phyloP scores from a whole-genome alignment of 2,797 vertebrate genomes.

The Streptopelia turtur region DNA sequence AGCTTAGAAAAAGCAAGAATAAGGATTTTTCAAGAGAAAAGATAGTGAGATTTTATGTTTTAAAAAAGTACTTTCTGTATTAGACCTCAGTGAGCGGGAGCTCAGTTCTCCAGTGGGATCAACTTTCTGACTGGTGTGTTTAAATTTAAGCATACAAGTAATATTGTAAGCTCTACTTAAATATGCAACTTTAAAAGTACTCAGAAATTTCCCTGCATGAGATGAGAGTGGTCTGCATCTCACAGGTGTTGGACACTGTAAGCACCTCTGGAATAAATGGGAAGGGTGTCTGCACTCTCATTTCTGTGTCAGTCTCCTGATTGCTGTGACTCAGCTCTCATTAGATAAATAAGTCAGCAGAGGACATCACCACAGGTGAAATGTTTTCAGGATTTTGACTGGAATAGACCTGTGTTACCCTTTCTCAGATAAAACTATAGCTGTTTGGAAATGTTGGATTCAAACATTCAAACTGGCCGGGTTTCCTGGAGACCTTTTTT shows the following conservation, averaged over 20 bases:
- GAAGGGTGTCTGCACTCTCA: neutral
- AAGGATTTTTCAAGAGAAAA: constrained; percentile 32
- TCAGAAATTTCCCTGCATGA: neutral
- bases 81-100: neutral
- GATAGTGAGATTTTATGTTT: neutral
- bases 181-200: neutral
- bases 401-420: neutral
- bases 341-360: neutral
- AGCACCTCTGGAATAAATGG: neutral
- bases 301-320: neutral
- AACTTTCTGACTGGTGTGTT: neutral
- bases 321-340: neutral
- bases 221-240: neutral
- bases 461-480: fast-evolving
- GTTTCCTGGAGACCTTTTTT: neutral
- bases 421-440: neutral
- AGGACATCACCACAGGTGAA: neutral
- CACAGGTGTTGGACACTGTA: neutral
- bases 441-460: neutral
- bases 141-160: neutral
- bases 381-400: neutral
- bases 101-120: neutral
- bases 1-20: constrained; percentile 37
- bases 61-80: neutral
- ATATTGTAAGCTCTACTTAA: neutral